Evolutionary conservation across 2,113 vertebrate species (phyloP).

Genomic region (Uria lomvia): DNA sequence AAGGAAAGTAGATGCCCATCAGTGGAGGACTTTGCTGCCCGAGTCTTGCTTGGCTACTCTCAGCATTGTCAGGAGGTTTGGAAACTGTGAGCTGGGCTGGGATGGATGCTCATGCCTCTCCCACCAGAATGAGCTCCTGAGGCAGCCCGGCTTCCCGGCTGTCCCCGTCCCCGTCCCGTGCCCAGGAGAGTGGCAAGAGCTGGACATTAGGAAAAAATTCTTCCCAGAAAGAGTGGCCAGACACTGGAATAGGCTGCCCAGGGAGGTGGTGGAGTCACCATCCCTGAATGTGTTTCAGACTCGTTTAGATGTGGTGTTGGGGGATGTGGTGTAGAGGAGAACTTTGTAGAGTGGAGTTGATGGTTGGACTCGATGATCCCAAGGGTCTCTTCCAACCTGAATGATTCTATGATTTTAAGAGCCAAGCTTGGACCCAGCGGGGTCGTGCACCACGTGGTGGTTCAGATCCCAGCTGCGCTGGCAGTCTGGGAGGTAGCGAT

Average conservation of each 20-base stretch:
- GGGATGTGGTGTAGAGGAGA: too few relatives aligned
- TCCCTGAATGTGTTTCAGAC: too few relatives aligned
- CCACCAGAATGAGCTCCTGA: not conserved
- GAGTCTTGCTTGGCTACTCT: not conserved
- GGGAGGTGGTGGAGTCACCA: too few relatives aligned
- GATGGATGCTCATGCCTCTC: not conserved
- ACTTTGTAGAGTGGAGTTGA: too few relatives aligned
- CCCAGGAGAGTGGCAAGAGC: not conserved
- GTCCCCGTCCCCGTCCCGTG: not conserved
- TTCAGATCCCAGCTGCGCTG: not conserved
- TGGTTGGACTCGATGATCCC: too few relatives aligned
- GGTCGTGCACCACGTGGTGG: rapidly evolving
- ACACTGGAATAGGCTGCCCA: too few relatives aligned
- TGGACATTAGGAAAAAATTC: too few relatives aligned
- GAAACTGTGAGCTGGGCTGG: not conserved
- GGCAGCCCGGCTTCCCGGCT: not conserved
- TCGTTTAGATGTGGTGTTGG: too few relatives aligned
- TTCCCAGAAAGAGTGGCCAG: too few relatives aligned
- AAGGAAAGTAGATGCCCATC: not conserved
- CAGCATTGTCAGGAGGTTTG: not conserved
- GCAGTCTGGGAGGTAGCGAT: not conserved
- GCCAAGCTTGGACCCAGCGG: not conserved
- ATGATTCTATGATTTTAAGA: not conserved
- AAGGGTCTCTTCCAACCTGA: too few relatives aligned
- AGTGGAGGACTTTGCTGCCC: not conserved